These are phyloP conservation scores for Tangara arthus DNA, from an alignment of 2,797 vertebrate species.

Conservation along the genomic window DNA sequence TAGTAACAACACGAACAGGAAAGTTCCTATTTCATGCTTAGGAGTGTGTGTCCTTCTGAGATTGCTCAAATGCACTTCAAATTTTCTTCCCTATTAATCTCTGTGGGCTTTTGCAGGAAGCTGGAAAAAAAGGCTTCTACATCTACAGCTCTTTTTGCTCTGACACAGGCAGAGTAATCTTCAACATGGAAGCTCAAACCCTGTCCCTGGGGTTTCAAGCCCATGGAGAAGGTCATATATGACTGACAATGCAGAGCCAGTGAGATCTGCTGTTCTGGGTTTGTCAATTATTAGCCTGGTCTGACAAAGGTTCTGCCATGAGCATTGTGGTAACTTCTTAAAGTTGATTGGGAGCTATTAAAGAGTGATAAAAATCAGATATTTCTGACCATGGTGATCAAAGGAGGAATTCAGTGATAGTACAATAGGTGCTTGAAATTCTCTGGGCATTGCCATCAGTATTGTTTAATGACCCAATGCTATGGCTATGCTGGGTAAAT, in stretches of 20 bases:
- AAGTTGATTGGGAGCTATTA: slow-evolving; percentile 62
- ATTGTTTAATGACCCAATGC: slow-evolving; percentile 71
- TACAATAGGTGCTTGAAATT: slow-evolving; percentile 61
- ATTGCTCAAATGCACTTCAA: neutral
- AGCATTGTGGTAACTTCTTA: slow-evolving; percentile 64
- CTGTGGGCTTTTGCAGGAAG: neutral
- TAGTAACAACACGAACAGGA: neutral
- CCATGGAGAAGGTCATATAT: neutral
- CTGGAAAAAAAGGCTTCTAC: neutral
- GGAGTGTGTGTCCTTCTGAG: neutral
- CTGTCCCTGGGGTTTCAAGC: neutral
- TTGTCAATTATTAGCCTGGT: slow-evolving; percentile 68
- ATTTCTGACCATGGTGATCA: slow-evolving; percentile 65
- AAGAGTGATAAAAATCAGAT: slow-evolving; percentile 72
- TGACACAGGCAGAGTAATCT: neutral
- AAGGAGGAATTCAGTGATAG: slow-evolving; percentile 67
- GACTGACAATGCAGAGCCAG: neutral
- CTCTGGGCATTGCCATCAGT: slow-evolving; percentile 45
- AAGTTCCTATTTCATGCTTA: neutral
- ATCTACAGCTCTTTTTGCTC: neutral
- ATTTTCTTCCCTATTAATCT: neutral
- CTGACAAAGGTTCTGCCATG: slow-evolving; percentile 55
- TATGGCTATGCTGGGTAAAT: slow-evolving; percentile 33
- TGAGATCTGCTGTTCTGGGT: slow-evolving; percentile 29
- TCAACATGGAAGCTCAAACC: neutral